Conservation (phyloP, 2,888 invertebrate species). For the Eristalinus sepulchralis region DNA sequence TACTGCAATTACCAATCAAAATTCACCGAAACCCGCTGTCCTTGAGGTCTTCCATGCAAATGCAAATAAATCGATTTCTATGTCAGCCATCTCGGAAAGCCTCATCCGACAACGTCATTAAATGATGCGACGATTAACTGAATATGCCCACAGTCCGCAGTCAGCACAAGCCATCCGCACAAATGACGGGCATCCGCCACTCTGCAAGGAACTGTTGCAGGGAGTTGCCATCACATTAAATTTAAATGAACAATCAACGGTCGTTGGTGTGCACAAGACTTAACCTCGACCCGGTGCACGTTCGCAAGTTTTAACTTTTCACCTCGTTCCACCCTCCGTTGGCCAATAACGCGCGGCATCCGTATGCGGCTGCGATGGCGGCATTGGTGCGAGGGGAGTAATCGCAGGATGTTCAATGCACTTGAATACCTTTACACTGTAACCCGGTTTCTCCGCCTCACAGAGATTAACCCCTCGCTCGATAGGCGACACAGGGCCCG, state of each 20-base stretch:
- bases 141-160: slow-evolving; percentile 30
- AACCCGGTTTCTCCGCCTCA: slow-evolving; percentile 44
- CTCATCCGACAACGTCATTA: background rate
- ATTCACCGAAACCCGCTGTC: background rate
- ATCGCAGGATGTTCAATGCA: slow-evolving; percentile 56
- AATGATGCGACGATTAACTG: slow-evolving; percentile 43
- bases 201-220: background rate
- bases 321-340: background rate
- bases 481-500: slow-evolving; percentile 12
- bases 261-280: slow-evolving; percentile 39
- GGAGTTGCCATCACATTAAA: slow-evolving; percentile 29
- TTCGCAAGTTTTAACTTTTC: slow-evolving; percentile 43
- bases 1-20: background rate
- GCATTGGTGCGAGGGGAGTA: slow-evolving; percentile 1
- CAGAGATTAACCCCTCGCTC: slow-evolving; percentile 41
- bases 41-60: background rate
- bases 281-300: slow-evolving; percentile 58
- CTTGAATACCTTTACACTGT: slow-evolving; percentile 57
- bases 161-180: background rate
- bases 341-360: slow-evolving; percentile 16
- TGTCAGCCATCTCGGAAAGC: background rate
- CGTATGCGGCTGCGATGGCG: background rate
- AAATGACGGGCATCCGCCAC: background rate
- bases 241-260: slow-evolving; percentile 59
- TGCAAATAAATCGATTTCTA: background rate